Evolutionary conservation across 53 echinoderm and acorn worm species (phyloP).

Genomic region (Astropecten irregularis): DNA sequence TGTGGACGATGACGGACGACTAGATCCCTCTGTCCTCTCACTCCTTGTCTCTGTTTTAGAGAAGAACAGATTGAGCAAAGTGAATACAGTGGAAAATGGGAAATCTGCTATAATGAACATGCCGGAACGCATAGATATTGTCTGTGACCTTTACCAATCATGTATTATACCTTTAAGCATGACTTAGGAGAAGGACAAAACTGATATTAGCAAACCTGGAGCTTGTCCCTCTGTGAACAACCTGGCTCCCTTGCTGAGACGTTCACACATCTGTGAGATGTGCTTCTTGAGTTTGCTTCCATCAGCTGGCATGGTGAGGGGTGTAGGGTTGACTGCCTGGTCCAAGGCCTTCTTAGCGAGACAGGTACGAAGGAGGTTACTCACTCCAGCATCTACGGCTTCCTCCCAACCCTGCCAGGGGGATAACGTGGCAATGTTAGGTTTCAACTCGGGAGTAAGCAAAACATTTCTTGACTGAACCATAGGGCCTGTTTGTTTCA

Average conservation of each 20-base stretch:
- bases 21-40: background rate
- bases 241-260: constrained; percentile 82
- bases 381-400: constrained; percentile 78
- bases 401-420: constrained; percentile 94
- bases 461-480: too few species aligned
- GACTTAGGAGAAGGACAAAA: too few species aligned
- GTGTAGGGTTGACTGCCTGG: constrained; percentile 85
- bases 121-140: too few species aligned
- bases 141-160: too few species aligned
- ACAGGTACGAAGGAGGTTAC: constrained; percentile 81
- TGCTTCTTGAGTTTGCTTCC: constrained; percentile 92
- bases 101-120: too few species aligned
- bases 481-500: too few species aligned
- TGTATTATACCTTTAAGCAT: too few species aligned
- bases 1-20: constrained; percentile 28
- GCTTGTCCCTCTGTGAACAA: constrained; percentile 77
- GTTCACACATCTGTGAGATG: constrained; percentile 80
- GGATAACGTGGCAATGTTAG: background rate
- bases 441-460: too few species aligned
- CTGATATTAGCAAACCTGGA: constrained; percentile 67
- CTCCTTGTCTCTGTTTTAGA: background rate
- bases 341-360: constrained; percentile 87
- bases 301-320: constrained; percentile 72
- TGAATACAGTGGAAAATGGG: too few species aligned
- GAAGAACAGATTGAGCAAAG: too few species aligned